Evolutionary conservation across 2,797 vertebrate species (phyloP).

Genomic region (Erethizon dorsatum): DNA sequence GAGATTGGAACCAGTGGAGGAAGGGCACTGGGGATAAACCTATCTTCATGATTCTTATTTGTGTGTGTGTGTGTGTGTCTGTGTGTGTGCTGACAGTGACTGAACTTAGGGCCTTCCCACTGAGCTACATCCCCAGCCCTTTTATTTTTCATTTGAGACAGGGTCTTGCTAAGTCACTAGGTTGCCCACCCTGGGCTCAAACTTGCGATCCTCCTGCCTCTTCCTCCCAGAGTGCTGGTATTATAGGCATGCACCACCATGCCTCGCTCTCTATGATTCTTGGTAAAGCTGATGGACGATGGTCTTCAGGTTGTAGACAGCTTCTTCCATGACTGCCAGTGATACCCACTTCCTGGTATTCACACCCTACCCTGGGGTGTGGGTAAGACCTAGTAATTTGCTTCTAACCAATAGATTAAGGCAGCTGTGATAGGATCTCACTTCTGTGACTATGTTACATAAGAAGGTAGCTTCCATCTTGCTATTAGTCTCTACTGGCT

Average conservation of each 20-base stretch:
- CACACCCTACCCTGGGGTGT: not conserved
- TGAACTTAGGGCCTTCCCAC: not conserved
- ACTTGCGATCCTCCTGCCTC: not conserved
- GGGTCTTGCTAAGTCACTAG: not conserved
- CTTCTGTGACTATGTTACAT: not conserved
- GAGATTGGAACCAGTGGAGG: not conserved
- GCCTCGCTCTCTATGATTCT: not conserved
- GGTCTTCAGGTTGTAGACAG: not conserved
- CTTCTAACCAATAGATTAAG: not conserved
- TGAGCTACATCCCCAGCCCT: not conserved
- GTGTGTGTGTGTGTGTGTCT: not conserved
- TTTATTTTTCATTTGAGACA: not conserved
- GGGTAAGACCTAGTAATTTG: constrained; percentile 10
- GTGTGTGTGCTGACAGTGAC: not conserved
- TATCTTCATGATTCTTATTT: not conserved
- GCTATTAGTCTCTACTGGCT: not conserved
- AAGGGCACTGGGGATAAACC: not conserved
- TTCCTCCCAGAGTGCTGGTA: not conserved
- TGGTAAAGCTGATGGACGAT: not conserved
- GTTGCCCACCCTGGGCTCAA: not conserved
- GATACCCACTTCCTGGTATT: not conserved
- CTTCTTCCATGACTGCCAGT: not conserved
- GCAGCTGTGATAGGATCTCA: not conserved
- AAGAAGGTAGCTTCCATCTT: not conserved
- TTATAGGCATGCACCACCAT: not conserved